A percentile compares a stretch with the other conserved stretches of the same genome.
These are phyloP conservation scores for Ectobius pallidus DNA, from an alignment of 2,888 invertebrate genomes.

Conservation along the genomic window DNA sequence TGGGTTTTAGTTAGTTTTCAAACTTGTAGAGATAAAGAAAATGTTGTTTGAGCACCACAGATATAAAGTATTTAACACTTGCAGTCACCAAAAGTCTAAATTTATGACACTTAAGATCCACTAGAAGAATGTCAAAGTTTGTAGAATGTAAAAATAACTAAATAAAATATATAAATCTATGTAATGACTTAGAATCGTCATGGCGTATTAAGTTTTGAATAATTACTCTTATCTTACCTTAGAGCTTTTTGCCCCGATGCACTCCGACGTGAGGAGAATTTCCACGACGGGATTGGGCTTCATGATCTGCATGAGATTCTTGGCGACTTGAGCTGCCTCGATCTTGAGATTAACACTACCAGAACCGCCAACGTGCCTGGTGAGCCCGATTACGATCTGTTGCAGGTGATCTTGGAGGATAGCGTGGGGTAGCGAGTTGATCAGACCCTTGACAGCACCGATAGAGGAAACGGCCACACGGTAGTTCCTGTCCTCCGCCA, in stretches of 20 bases:
- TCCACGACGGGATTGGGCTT: constrained; percentile 61
- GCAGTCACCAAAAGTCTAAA: too few relatives aligned
- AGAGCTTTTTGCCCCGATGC: constrained; percentile 52
- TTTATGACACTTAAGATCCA: too few relatives aligned
- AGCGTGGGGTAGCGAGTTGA: constrained; percentile 42
- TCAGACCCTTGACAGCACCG: constrained; percentile 51
- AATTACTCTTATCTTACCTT: constrained; percentile 50
- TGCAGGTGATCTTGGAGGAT: constrained; percentile 35
- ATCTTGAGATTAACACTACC: constrained; percentile 56
- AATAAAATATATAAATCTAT: too few relatives aligned
- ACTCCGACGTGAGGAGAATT: constrained; percentile 57
- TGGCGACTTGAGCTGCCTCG: constrained; percentile 57
- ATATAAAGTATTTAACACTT: too few relatives aligned
- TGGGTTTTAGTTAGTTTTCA: too few relatives aligned
- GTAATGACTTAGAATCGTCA: too few relatives aligned
- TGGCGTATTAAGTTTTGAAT: too few relatives aligned
- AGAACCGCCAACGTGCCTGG: constrained; percentile 48
- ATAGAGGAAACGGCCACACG: constrained; percentile 57
- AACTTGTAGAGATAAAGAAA: too few relatives aligned
- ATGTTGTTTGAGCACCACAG: too few relatives aligned
- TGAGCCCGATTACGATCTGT: constrained; percentile 49
- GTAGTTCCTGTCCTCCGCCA: constrained; percentile 66
- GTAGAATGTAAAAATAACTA: too few relatives aligned
- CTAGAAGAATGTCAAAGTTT: too few relatives aligned
- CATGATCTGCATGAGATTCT: constrained; percentile 59